Conservation (phyloP, 2,113 vertebrate genomes). For the Laterallus jamaicensis region DNA sequence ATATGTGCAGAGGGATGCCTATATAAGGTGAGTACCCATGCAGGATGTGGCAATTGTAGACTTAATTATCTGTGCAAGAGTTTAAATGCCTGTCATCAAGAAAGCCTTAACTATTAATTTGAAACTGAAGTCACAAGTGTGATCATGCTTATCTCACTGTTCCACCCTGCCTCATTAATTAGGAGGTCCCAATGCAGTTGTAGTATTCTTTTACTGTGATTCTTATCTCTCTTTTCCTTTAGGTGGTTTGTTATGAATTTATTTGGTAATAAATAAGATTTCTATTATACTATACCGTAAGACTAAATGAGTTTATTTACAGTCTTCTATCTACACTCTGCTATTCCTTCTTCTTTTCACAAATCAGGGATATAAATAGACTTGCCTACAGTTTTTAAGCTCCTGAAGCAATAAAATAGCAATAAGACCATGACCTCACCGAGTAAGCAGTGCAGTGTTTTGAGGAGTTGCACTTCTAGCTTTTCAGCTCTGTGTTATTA, state of each 20-base stretch:
- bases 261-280: not conserved
- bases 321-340: not conserved
- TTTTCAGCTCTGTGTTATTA: not conserved
- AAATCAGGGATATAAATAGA: not conserved
- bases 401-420: not conserved
- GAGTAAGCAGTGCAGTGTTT: not conserved
- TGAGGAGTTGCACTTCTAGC: not conserved
- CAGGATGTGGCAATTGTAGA: not conserved
- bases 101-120: not conserved
- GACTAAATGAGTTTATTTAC: not conserved
- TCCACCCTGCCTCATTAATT: fast-evolving
- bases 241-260: not conserved
- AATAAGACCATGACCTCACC: not conserved
- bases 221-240: not conserved
- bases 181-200: not conserved
- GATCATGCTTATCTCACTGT: not conserved
- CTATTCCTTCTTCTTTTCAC: not conserved
- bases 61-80: not conserved
- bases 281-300: not conserved
- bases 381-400: not conserved
- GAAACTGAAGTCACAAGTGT: not conserved
- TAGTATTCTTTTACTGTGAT: not conserved
- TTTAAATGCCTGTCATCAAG: not conserved
- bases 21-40: not conserved
- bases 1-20: not conserved